These are phyloP conservation scores for Aurelia sp. DNA, from an alignment of 30 jellyfish, hydroid and myxozoan genomes.

Conservation along the genomic window DNA sequence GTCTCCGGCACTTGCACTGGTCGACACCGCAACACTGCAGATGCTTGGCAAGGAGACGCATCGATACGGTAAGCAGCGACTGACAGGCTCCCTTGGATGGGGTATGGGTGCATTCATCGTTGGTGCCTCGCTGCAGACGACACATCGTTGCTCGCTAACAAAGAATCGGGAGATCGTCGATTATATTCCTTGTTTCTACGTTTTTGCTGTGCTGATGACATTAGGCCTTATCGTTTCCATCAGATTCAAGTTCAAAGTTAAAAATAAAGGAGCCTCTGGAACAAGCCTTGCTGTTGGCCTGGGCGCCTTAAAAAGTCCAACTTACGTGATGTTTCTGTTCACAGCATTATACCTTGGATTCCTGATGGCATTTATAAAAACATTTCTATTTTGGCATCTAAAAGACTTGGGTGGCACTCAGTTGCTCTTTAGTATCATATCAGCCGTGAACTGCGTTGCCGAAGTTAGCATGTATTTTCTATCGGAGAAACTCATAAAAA, in stretches of 20 bases:
- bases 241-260: slow-evolving; percentile 75
- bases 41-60: slow-evolving; percentile 98
- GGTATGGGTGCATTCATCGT: slow-evolving; percentile 99
- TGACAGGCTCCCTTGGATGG: slow-evolving; percentile 99
- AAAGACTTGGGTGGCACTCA: slow-evolving; percentile 98
- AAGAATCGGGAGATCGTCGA: slow-evolving; percentile 94
- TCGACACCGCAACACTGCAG: slow-evolving; percentile 97
- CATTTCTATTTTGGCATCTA: slow-evolving; percentile 98
- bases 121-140: slow-evolving; percentile 97
- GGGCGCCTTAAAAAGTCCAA: slow-evolving; percentile 91
- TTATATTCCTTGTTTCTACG: slow-evolving; percentile 96
- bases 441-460: slow-evolving; percentile 97
- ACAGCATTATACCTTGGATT: slow-evolving; percentile 97
- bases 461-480: slow-evolving; percentile 99
- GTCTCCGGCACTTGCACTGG: slow-evolving; percentile 97
- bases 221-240: slow-evolving; percentile 89
- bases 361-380: slow-evolving; percentile 95
- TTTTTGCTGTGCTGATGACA: slow-evolving; percentile 94
- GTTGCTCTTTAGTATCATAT: slow-evolving; percentile 91
- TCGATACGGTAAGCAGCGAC: slow-evolving; percentile 97
- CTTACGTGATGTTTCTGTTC: slow-evolving; percentile 91
- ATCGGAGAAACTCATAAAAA: slow-evolving; percentile 85
- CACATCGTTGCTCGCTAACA: slow-evolving; percentile 92
- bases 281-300: slow-evolving; percentile 90
- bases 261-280: slow-evolving; percentile 77